Base-by-base conservation (phyloP, 2,113 vertebrate genomes). In the Ahaetulla prasina region DNA sequence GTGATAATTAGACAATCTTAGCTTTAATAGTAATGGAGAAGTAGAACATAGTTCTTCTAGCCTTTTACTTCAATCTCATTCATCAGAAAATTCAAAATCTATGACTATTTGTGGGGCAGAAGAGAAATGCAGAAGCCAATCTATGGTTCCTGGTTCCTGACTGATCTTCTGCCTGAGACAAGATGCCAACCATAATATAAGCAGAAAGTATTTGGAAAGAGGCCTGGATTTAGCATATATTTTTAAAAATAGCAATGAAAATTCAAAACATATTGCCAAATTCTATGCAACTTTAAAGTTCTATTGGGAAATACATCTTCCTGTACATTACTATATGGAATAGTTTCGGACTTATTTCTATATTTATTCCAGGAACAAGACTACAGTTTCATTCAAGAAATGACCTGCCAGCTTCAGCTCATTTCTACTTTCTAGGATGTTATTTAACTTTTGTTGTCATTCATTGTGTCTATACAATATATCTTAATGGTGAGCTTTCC, bases 101-200 rank as follows among this genome's bases (percentile, higher is more conserved):
- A 1, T 95, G 93, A 94, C 95, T 93, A 92, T 94, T 96, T 94
- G 92, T 91, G 90, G 93, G 94, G 96, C 94, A 97, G 94, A 92
- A 94, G 94, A 96, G 94, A 92, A 0, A 30, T 0, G 2, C 92
- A 96, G 95, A 97, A 97, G 95, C 93, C 93, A 95, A 95, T 92
- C 85, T 95, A 92, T 94, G 91, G 92, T 94, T 92, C 90, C 91
- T 96, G 94, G 93, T 96, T 96, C 93, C 94, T 96, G 96, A 93
- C 91, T 96, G 93, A 96, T 97, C 91, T 96, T 94, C 93, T 96
- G 93, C 96, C 95, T 96, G 50, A 93, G 84, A 95, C 57, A 94
- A 94, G 95, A 95, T 91, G 91, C 87, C 94, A 96, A 52, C 92
- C 90, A 93, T 0, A 86, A 63, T 94, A 96, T 96, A 94, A 89